phyloP scores from a whole-genome alignment of 1,140 invertebrate genomes.

The Oreohelix idahoensis region DNA sequence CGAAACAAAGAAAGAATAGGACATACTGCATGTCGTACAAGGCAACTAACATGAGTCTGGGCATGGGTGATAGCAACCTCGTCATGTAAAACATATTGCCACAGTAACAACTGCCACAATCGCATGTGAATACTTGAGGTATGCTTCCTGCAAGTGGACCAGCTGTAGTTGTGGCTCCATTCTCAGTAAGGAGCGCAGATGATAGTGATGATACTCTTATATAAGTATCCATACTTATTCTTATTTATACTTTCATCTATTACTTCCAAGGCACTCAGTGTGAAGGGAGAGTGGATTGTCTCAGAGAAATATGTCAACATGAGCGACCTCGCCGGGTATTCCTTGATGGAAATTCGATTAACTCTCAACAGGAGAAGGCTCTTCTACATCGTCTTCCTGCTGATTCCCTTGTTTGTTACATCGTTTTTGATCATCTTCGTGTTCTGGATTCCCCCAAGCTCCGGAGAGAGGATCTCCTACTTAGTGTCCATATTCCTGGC shows the following conservation, averaged over 20 bases:
- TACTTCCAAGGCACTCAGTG: slow-evolving; percentile 49
- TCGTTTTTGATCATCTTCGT: slow-evolving; percentile 75
- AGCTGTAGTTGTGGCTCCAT: too few species aligned
- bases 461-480: slow-evolving; percentile 77
- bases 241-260: slow-evolving; percentile 10
- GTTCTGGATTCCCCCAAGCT: slow-evolving; percentile 76
- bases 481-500: slow-evolving; percentile 82
- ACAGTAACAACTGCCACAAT: too few species aligned
- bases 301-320: slow-evolving; percentile 86
- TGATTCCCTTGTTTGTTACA: slow-evolving; percentile 76
- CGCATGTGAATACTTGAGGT: too few species aligned
- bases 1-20: too few species aligned
- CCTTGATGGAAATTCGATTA: slow-evolving; percentile 75
- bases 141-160: too few species aligned
- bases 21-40: too few species aligned
- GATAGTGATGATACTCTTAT: too few species aligned
- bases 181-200: too few species aligned
- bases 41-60: too few species aligned
- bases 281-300: slow-evolving; percentile 69
- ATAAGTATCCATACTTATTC: too few species aligned
- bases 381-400: slow-evolving; percentile 80
- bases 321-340: slow-evolving; percentile 76
- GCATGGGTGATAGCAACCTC: too few species aligned
- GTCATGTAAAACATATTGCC: too few species aligned
- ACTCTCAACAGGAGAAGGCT: slow-evolving; percentile 92